Percentiles rank a stretch among this genome's conserved stretches.
Conservation (phyloP, 2,113 vertebrate genomes). For the Tinamus guttatus region DNA sequence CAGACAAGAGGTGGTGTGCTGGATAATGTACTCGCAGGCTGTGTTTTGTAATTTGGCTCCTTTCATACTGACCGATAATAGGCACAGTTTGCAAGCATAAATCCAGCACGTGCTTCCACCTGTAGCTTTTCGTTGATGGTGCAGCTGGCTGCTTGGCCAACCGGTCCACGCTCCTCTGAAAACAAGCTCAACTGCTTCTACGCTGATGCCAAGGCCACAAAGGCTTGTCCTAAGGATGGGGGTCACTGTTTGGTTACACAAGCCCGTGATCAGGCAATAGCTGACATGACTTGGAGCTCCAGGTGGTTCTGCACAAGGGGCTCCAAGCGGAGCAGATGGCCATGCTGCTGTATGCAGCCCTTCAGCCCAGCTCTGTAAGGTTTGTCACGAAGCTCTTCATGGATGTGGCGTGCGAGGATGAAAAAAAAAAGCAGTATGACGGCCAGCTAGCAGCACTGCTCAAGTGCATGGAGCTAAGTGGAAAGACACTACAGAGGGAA, state of each 20-base stretch:
- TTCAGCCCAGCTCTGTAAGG: neutral
- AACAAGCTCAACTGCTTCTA: neutral
- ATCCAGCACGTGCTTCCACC: neutral
- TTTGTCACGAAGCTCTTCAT: fast-evolving
- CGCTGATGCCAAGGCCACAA: neutral
- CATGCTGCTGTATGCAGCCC: neutral
- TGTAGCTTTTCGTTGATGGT: neutral
- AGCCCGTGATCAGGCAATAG: neutral
- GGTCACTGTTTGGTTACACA: neutral
- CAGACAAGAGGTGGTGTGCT: neutral
- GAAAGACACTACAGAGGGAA: neutral
- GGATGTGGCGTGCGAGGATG: fast-evolving
- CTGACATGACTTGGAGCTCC: neutral
- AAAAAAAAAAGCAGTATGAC: neutral
- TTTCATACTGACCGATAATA: neutral
- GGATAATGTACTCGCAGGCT: fast-evolving
- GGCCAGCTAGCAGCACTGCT: neutral
- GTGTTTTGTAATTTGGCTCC: neutral
- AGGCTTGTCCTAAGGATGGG: neutral
- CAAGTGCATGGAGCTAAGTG: fast-evolving
- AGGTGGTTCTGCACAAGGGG: neutral
- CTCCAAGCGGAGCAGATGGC: neutral
- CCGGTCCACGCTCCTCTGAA: neutral
- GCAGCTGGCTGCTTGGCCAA: neutral
- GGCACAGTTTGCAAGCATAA: neutral